Evolutionary conservation across 2,888 invertebrate species (phyloP).

Genomic region (Biston stratarius): DNA sequence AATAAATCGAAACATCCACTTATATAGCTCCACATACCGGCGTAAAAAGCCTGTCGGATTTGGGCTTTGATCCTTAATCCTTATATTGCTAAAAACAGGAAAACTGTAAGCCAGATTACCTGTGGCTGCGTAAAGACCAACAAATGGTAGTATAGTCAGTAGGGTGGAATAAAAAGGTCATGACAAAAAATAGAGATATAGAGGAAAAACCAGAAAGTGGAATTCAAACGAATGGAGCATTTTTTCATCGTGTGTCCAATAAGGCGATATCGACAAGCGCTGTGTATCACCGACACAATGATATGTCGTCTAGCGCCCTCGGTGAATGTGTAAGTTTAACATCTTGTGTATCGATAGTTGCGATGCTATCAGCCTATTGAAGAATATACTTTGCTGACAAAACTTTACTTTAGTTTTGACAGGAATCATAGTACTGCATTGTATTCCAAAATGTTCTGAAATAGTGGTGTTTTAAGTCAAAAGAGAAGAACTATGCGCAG

Average conservation of each 20-base stretch:
- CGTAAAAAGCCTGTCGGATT: slow-evolving; percentile 32
- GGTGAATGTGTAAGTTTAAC: slow-evolving; percentile 18
- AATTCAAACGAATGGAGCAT: slow-evolving; percentile 26
- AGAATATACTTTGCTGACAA: slow-evolving; percentile 26
- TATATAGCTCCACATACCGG: slow-evolving; percentile 9
- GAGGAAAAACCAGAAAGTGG: slow-evolving; percentile 23
- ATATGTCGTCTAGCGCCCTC: slow-evolving; percentile 28
- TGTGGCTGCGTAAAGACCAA: slow-evolving; percentile 23
- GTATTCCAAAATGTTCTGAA: too few relatives aligned
- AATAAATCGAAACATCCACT: slow-evolving; percentile 19
- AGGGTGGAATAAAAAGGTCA: slow-evolving; percentile 19
- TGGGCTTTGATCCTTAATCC: slow-evolving; percentile 27
- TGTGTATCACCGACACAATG: slow-evolving; percentile 31
- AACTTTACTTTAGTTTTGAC: not conserved
- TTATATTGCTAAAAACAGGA: slow-evolving; percentile 30
- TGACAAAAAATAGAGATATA: slow-evolving; percentile 27
- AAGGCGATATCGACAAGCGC: slow-evolving; percentile 30
- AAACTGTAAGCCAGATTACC: slow-evolving; percentile 28
- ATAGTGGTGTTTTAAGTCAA: too few relatives aligned
- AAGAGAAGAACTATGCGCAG: too few relatives aligned
- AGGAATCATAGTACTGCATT: too few relatives aligned
- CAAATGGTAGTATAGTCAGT: slow-evolving; percentile 22
- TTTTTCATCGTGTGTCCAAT: slow-evolving; percentile 34
- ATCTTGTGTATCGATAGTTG: slow-evolving; percentile 26
- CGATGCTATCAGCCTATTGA: slow-evolving; percentile 28